Evolutionary conservation across 30 jellyfish, hydroid and myxozoan genomes (phyloP).

Genomic region (Cassiopea xamachana): DNA sequence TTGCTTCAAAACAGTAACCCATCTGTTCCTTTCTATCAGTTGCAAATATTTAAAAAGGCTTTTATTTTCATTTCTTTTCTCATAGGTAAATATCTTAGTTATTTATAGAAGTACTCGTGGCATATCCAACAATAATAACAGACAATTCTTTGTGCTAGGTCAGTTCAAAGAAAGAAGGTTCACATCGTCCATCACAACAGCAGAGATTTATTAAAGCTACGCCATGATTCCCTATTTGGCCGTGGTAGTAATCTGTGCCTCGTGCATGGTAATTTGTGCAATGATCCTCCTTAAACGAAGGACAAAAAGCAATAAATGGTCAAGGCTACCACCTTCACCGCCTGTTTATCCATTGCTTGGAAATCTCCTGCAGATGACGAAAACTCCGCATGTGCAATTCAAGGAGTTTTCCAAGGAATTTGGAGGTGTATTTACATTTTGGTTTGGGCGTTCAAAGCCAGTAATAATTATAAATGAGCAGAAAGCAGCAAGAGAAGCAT

Average conservation of each 20-base stretch:
- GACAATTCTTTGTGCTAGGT: background rate
- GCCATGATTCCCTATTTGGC: background rate
- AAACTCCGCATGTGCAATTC: constrained; percentile 35
- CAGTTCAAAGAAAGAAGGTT: background rate
- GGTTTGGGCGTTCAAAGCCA: constrained; percentile 80
- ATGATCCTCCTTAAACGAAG: constrained; percentile 4
- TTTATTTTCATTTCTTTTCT: background rate
- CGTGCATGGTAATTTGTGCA: constrained; percentile 9
- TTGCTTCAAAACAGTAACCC: background rate
- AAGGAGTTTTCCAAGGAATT: constrained; percentile 37
- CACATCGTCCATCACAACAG: background rate
- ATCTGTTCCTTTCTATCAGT: background rate
- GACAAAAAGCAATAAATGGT: background rate
- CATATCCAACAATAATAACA: background rate
- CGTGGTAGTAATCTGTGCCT: background rate
- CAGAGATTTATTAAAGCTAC: background rate
- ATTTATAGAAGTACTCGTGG: background rate
- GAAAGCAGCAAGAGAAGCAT: constrained; percentile 75
- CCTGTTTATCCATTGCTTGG: constrained; percentile 72
- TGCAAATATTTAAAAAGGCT: background rate
- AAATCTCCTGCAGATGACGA: constrained; percentile 51
- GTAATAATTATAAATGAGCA: constrained; percentile 63
- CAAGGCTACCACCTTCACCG: constrained; percentile 79
- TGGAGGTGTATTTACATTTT: constrained; percentile 72
- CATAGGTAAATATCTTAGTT: background rate